Evolutionary conservation across 2,797 vertebrate species (phyloP).

Genomic region (Oryzias dopingdopingensis): DNA sequence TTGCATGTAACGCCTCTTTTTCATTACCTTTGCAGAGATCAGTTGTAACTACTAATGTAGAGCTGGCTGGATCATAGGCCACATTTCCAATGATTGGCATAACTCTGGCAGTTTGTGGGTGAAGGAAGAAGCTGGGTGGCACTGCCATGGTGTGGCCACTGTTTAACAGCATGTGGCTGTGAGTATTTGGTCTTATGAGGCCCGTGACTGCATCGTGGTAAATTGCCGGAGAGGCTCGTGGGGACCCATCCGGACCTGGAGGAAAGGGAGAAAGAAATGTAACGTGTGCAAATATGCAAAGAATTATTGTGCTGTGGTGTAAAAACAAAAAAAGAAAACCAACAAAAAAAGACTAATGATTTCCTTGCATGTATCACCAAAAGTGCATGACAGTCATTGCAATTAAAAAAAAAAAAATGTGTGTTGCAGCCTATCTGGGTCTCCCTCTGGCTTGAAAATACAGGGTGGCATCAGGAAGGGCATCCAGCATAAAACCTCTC

Average conservation of each 20-base stretch:
- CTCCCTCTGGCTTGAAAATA: too few species aligned
- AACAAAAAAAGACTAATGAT: too few species aligned
- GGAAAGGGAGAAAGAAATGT: conserved; percentile 3
- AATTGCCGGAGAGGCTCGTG: conserved; percentile 55
- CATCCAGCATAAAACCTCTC: too few species aligned
- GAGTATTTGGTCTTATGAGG: conserved; percentile 74
- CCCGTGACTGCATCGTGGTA: conserved; percentile 75
- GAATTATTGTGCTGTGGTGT: not conserved
- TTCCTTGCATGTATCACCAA: too few species aligned
- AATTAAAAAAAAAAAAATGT: too few species aligned
- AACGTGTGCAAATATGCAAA: not conserved
- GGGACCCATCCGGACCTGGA: conserved; percentile 70
- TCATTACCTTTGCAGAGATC: conserved; percentile 71
- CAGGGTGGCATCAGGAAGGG: not conserved
- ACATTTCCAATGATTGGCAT: conserved; percentile 83
- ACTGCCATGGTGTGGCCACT: conserved; percentile 75
- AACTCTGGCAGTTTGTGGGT: conserved; percentile 82
- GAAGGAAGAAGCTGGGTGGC: conserved; percentile 80
- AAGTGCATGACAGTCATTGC: too few species aligned
- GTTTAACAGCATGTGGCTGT: conserved; percentile 75
- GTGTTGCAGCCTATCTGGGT: too few species aligned
- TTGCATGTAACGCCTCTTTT: not conserved
- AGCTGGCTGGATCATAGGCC: conserved; percentile 78
- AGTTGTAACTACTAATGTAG: conserved; percentile 74
- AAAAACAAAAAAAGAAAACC: too few species aligned